Percentiles rank a stretch among this genome's conserved stretches.
phyloP scores from a whole-genome alignment of 1,140 invertebrate genomes.

The Papilio polyxenes region DNA sequence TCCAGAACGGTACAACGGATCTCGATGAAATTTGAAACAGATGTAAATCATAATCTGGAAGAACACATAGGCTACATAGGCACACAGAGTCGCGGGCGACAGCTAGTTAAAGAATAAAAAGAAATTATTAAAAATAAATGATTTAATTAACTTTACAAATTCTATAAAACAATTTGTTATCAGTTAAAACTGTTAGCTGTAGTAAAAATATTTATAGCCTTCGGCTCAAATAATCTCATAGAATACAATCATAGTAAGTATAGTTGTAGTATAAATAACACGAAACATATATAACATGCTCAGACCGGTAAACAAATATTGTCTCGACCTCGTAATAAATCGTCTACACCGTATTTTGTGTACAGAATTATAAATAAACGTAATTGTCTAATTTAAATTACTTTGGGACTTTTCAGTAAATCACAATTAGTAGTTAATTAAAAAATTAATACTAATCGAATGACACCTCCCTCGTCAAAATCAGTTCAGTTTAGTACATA shows the following conservation, averaged over 20 bases:
- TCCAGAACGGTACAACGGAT: no score
- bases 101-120: no score
- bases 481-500: no score
- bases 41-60: no score
- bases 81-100: no score
- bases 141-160: no score
- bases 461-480: no score
- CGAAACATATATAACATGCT: neutral
- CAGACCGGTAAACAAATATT: conserved; percentile 10
- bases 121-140: no score
- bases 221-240: neutral
- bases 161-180: neutral
- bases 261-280: neutral
- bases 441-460: no score
- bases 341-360: neutral
- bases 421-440: no score
- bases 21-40: no score
- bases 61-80: no score
- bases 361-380: neutral
- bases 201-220: neutral
- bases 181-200: neutral
- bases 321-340: neutral
- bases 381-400: neutral
- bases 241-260: neutral
- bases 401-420: neutral